Evolutionary conservation across 2,113 vertebrate genomes (phyloP), one percentile per base, ranked within the genome.

Genomic region (Prionailurus bengalensis): DNA sequence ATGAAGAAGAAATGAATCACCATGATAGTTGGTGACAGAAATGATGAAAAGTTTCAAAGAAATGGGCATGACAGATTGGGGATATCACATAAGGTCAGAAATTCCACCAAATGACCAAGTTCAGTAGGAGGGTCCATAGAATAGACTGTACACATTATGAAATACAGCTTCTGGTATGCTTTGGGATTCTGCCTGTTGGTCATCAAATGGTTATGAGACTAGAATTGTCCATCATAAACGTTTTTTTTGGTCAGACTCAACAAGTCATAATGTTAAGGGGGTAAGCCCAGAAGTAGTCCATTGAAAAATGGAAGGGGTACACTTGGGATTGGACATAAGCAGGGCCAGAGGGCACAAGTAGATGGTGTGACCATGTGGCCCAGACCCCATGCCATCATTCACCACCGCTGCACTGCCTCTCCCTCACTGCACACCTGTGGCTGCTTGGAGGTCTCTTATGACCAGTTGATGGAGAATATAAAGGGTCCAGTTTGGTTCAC

Each of bases 1-100:
- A 48, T 51, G 73, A 97, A 85, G 55, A 48, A 70, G 76, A 95
- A 89, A 80, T 81, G 39, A 63, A 27, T 87, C 74, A 36, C 31
- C 39, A 13, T 58, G 19, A n/a, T 19, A 65, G 14, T 13, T 94
- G 29, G 74, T 89, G 21, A 86, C 7, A 76, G 86, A 66, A 79
- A 76, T 33, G 13, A 61, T 63, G 12, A 94, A 89, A 95, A 74
- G 23, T 14, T 42, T 36, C 29, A 93, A 58, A 71, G 36, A 87
- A 94, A 80, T 79, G 63, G 29, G 39, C 29, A 65, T 85, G 55
- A 31, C n/a, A 80, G 29, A 63, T n/a, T 45, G 42, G 70, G 63
- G 83, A 66, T 68, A 23, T 2, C 68, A 65, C 10, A 58, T 7
- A 29, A 86, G 33, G 45, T 42, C 3, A 19, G 45, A 82, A 82